Evolutionary conservation across 1,140 invertebrate genomes (phyloP).

Genomic region (Frieseomelitta varia): DNA sequence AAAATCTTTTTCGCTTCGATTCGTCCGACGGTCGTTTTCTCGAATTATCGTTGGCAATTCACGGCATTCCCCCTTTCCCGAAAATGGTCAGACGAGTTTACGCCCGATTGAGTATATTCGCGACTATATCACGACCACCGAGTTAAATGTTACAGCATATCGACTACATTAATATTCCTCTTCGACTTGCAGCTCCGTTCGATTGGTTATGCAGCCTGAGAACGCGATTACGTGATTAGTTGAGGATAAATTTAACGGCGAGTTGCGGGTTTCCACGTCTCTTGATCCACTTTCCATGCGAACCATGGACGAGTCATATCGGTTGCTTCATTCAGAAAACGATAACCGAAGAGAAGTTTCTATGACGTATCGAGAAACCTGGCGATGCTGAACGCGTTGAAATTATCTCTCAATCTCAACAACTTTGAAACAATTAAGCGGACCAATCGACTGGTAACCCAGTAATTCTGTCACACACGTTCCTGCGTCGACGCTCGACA

Average conservation of each 20-base stretch:
- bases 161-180: conserved; percentile 62
- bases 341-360: background rate
- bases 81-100: conserved; percentile 55
- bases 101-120: conserved; percentile 63
- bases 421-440: background rate
- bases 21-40: conserved; percentile 31
- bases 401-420: background rate
- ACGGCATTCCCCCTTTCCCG: conserved; percentile 22
- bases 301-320: background rate
- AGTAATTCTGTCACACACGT: too few species aligned
- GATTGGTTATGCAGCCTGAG: conserved; percentile 43
- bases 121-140: conserved; percentile 67
- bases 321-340: background rate
- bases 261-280: conserved; percentile 24
- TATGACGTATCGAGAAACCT: background rate
- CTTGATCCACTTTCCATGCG: conserved; percentile 21
- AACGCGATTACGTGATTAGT: conserved; percentile 56
- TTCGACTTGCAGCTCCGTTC: conserved; percentile 38
- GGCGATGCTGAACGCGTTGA: background rate
- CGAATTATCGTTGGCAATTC: conserved; percentile 3
- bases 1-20: conserved; percentile 27
- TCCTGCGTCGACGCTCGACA: background rate
- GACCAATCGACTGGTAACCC: background rate
- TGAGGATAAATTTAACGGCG: conserved; percentile 45
- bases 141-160: conserved; percentile 64